Evolutionary conservation across 2,888 invertebrate genomes (phyloP).

Genomic region (Epirrhoe tristata): DNA sequence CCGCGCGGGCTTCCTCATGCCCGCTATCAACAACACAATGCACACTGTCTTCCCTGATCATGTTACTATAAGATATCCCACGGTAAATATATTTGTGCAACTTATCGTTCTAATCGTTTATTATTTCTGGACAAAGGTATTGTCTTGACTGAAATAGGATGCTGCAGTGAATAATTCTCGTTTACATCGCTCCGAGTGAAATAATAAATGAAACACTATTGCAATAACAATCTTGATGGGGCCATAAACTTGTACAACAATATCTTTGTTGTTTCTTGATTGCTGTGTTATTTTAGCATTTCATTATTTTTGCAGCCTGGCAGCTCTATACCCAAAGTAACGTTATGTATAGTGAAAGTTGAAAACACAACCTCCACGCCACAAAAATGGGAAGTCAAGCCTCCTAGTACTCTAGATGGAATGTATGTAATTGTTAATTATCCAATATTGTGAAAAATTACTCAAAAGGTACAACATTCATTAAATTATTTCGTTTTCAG

Average conservation of each 20-base stretch:
- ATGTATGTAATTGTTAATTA: conserved; percentile 86
- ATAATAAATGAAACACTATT: conserved; percentile 17
- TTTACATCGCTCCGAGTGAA: conserved; percentile 21
- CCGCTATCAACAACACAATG: conserved; percentile 73
- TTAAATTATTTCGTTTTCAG: conserved; percentile 75
- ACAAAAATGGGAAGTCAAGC: conserved; percentile 88
- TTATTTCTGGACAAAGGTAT: background rate
- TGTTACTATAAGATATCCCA: conserved; percentile 93
- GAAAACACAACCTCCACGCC: conserved; percentile 86
- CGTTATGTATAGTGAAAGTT: conserved; percentile 92
- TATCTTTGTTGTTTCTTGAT: conserved; percentile 23
- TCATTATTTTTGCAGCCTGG: conserved; percentile 87
- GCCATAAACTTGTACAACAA: conserved; percentile 21
- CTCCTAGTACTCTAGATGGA: conserved; percentile 90
- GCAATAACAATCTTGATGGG: conserved; percentile 30
- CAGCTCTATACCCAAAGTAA: conserved; percentile 93
- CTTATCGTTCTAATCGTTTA: background rate
- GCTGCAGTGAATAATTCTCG: conserved; percentile 17
- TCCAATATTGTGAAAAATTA: background rate
- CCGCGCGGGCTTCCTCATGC: conserved; percentile 78
- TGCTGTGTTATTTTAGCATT: conserved; percentile 18
- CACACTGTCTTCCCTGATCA: conserved; percentile 91
- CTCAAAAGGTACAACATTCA: background rate
- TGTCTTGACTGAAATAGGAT: conserved; percentile 23
- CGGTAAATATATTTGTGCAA: conserved; percentile 76